phyloP scores from a whole-genome alignment of 2,113 vertebrate genomes.

The Loxodonta africana region DNA sequence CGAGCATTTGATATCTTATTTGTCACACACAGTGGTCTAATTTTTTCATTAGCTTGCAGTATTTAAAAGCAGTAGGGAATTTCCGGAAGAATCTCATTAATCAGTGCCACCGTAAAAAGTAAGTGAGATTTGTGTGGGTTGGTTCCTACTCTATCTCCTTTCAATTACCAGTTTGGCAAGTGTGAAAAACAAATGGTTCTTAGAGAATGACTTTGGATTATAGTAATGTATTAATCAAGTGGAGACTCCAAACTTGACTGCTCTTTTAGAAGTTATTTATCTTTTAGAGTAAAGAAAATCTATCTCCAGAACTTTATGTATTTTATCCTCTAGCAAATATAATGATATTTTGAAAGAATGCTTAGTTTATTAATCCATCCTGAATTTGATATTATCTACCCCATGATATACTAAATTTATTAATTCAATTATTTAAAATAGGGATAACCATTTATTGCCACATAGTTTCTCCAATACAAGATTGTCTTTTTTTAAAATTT shows the following conservation, averaged over 20 bases:
- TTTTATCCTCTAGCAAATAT: neutral
- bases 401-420: neutral
- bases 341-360: neutral
- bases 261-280: slow-evolving; percentile 37
- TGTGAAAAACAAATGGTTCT: slow-evolving; percentile 57
- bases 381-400: neutral
- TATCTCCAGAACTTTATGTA: neutral
- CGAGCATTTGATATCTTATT: slow-evolving; percentile 47
- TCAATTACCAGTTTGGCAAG: slow-evolving; percentile 63
- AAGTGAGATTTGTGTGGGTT: slow-evolving; percentile 56
- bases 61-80: slow-evolving; percentile 28
- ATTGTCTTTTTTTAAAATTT: neutral
- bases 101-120: neutral
- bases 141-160: slow-evolving; percentile 58
- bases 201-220: slow-evolving; percentile 59
- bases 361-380: neutral
- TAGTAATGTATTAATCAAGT: slow-evolving; percentile 43
- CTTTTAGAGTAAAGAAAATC: neutral
- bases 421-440: neutral
- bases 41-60: slow-evolving; percentile 14
- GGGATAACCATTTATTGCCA: neutral
- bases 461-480: neutral
- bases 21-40: neutral
- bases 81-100: slow-evolving; percentile 56
- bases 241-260: slow-evolving; percentile 1